A percentile compares a stretch with the other conserved stretches of the same genome.
phyloP scores from a whole-genome alignment of 1,140 invertebrate genomes.

The Lepidurus couesii region DNA sequence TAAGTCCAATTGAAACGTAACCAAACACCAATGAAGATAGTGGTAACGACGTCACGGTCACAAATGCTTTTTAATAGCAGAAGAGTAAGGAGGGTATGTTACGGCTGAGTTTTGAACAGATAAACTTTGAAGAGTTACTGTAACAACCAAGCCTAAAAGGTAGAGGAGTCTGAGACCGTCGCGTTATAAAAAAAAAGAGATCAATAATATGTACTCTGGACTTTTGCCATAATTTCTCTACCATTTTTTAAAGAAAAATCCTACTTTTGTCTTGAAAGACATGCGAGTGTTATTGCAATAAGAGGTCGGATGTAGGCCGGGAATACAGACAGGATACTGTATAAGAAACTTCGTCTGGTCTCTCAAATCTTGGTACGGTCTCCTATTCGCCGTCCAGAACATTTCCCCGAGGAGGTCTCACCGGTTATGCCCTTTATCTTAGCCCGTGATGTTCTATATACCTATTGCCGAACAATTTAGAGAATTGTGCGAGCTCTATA shows the following conservation, averaged over 20 bases:
- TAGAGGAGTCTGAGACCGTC: neutral
- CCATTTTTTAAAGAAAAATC: neutral
- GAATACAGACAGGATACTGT: too few relatives aligned
- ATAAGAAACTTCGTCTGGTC: too few relatives aligned
- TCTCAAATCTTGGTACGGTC: too few relatives aligned
- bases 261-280: neutral
- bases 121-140: neutral
- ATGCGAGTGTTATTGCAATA: neutral
- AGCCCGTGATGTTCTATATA: too few relatives aligned
- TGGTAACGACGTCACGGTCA: neutral
- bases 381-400: too few relatives aligned
- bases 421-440: too few relatives aligned
- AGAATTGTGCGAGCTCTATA: too few relatives aligned
- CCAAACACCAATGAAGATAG: neutral
- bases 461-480: too few relatives aligned
- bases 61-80: neutral
- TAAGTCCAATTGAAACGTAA: constrained; percentile 1
- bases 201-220: neutral
- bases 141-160: neutral
- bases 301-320: too few relatives aligned
- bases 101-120: neutral
- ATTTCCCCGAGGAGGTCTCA: too few relatives aligned
- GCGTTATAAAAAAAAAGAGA: neutral
- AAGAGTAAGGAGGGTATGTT: neutral
- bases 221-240: neutral